Evolutionary conservation across 92 coral and sea anemone genomes (phyloP).

Genomic region (Montipora capitata): DNA sequence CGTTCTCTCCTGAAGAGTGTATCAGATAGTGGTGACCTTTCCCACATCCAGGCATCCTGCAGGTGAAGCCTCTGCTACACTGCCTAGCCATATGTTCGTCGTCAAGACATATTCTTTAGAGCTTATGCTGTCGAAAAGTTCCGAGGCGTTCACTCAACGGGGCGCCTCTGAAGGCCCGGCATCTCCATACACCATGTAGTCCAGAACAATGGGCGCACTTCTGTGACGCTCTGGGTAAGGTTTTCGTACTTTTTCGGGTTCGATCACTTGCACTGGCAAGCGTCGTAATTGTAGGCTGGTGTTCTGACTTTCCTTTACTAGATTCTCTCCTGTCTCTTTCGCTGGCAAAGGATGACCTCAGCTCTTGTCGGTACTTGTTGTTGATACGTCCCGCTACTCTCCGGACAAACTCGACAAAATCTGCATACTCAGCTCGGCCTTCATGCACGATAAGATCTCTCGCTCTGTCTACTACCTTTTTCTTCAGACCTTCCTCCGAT

Average conservation of each 20-base stretch:
- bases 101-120: constrained; percentile 55
- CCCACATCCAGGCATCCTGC: too few relatives aligned
- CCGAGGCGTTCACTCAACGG: constrained; percentile 18
- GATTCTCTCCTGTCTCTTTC: constrained; percentile 9
- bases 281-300: too few relatives aligned
- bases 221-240: constrained; percentile 45
- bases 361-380: constrained; percentile 50
- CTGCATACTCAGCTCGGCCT: constrained; percentile 57
- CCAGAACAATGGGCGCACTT: too few relatives aligned
- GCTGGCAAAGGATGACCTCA: background rate
- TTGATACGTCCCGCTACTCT: constrained; percentile 62
- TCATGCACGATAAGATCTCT: constrained; percentile 25
- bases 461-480: constrained; percentile 79
- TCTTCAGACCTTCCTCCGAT: constrained; percentile 78
- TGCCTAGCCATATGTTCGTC: constrained; percentile 68
- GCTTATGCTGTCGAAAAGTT: constrained; percentile 41
- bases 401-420: constrained; percentile 62
- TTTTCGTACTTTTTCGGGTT: constrained; percentile 18
- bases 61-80: constrained; percentile 62
- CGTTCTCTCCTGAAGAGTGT: too few relatives aligned
- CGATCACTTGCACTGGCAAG: too few relatives aligned
- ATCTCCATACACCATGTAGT: constrained; percentile 36
- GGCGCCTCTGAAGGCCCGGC: constrained; percentile 41
- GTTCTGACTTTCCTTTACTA: background rate
- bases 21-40: too few relatives aligned